phyloP scores from a whole-genome alignment of 1,140 invertebrate species.

The Hycleus phaleratus region DNA sequence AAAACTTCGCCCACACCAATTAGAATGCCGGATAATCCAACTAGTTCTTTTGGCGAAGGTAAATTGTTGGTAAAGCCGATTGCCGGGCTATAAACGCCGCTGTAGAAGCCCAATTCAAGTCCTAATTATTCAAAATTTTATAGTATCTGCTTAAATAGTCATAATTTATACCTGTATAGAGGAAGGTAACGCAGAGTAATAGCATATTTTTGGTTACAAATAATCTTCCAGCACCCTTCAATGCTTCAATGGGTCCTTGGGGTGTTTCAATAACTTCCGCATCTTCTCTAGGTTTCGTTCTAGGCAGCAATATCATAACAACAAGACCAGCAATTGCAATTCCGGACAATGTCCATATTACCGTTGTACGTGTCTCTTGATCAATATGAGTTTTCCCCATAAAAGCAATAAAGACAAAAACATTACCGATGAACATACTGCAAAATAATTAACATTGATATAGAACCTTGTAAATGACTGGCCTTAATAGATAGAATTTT shows the following conservation, averaged over 20 bases:
- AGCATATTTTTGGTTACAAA: constrained; percentile 79
- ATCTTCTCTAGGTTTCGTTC: constrained; percentile 46
- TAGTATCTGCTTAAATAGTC: not conserved
- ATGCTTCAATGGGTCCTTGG: constrained; percentile 54
- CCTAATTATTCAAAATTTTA: constrained; percentile 49
- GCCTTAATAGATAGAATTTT: no score
- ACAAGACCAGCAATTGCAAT: constrained; percentile 61
- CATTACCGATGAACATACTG: constrained; percentile 87
- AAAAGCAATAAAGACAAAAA: constrained; percentile 89
- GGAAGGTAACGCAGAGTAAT: constrained; percentile 74
- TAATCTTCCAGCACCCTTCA: constrained; percentile 65
- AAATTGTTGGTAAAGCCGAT: constrained; percentile 76
- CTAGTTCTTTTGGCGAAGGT: constrained; percentile 68
- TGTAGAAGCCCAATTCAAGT: constrained; percentile 87
- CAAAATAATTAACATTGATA: constrained; percentile 35
- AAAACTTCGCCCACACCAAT: constrained; percentile 89
- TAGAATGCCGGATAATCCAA: constrained; percentile 87
- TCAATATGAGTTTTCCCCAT: constrained; percentile 64
- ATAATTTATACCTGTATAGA: constrained; percentile 67
- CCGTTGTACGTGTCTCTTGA: constrained; percentile 54
- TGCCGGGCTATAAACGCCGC: constrained; percentile 87
- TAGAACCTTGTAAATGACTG: not conserved
- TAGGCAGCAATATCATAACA: constrained; percentile 57
- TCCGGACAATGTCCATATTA: constrained; percentile 66
- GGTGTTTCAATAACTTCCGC: constrained; percentile 50